These are phyloP conservation scores for Bombus haemorrhoidalis DNA, from an alignment of 1,140 invertebrate species.

Conservation along the genomic window DNA sequence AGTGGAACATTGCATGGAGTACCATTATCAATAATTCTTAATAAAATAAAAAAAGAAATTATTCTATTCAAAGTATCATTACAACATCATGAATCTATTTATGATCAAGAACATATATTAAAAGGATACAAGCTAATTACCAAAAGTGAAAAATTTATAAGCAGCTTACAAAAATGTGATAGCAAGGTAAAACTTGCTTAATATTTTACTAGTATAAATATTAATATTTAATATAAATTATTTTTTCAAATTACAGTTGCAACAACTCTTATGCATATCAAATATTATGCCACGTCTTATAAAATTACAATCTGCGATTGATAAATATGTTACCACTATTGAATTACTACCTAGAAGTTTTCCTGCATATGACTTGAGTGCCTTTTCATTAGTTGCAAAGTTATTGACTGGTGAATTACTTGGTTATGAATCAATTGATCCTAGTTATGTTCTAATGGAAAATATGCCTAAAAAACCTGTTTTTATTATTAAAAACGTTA, in stretches of 20 bases:
- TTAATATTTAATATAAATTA: conserved; percentile 6
- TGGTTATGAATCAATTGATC: conserved; percentile 60
- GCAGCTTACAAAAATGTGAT: conserved; percentile 65
- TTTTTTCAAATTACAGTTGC: conserved; percentile 63
- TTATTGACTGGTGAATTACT: conserved; percentile 72
- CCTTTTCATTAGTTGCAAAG: conserved; percentile 61
- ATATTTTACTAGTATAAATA: conserved; percentile 19
- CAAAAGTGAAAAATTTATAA: conserved; percentile 64
- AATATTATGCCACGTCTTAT: conserved; percentile 65
- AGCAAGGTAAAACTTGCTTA: conserved; percentile 61
- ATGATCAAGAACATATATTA: conserved; percentile 54
- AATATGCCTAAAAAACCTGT: conserved; percentile 70
- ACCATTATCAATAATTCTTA: conserved; percentile 64
- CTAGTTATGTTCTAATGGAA: conserved; percentile 56
- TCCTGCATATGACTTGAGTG: conserved; percentile 41
- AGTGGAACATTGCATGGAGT: conserved; percentile 65
- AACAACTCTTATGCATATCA: conserved; percentile 66
- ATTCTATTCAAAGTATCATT: conserved; percentile 60
- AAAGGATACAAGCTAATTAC: conserved; percentile 62
- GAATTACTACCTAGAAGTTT: conserved; percentile 55
- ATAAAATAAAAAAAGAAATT: conserved; percentile 68
- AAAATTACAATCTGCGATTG: conserved; percentile 60
- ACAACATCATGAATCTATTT: conserved; percentile 49
- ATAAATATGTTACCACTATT: conserved; percentile 56
- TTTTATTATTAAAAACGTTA: conserved; percentile 69